Base-by-base conservation (phyloP, 2,888 invertebrate species). In the Aspidapion aeneum region DNA sequence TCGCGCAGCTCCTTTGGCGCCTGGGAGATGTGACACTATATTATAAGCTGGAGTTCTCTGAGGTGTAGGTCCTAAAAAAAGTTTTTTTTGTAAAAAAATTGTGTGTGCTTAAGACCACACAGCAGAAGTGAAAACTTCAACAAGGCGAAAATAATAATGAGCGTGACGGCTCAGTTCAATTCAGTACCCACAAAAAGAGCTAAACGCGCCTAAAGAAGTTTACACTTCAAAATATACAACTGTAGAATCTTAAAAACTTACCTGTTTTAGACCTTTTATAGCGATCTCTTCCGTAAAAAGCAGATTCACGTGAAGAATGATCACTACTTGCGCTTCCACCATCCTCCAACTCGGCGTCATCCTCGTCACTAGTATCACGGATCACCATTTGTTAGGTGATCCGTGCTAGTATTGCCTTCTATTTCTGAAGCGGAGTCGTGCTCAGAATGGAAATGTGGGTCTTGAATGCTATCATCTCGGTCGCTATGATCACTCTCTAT, bases 21-120 rank as follows among this genome's bases (percentile, higher is more conserved):
- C 35, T 7, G 35, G 12, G 35, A 35, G 35, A 35, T 35, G 35
- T 35, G 35, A 35, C 12, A 64, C 35, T 21, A 59, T 61, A 52
- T 64, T 64, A 49, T 63, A 58, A 20, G 35, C 58, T 49, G 58
- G 54, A 18, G 57, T 59, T 21, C 59, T 51, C n/a, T 58, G 61
- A 22, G 58, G 22, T 18, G 58, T 12, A 35, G 35, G 35, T 35
- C 5, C 35, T 35, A 35, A 35, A 35, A 35, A 7, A 35, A 35
- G 35, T 35, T 35, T 35, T 35, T 35, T 12, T 12, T 35, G 3
- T 35, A 35, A 12, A 35, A 35, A 35, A n/a, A n/a, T n/a, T n/a
- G n/a, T n/a, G n/a, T n/a, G n/a, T n/a, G n/a, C n/a, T n/a, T n/a
- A n/a, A n/a, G n/a, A n/a, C n/a, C n/a, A n/a, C n/a, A n/a, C n/a